phyloP scores from a whole-genome alignment of 2,888 invertebrate genomes.

The Meloe dianella region DNA sequence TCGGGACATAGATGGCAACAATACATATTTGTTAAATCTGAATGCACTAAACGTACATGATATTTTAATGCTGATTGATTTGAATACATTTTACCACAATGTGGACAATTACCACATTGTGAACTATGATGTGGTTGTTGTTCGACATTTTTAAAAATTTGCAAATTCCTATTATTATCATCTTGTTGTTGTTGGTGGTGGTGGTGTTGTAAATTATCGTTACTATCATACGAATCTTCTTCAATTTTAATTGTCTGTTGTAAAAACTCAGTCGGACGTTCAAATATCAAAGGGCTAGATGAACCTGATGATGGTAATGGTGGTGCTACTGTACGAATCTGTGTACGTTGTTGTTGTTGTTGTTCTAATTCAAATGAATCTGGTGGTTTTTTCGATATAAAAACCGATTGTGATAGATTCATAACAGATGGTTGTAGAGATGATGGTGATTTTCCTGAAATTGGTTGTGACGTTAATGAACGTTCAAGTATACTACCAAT shows the following conservation, averaged over 20 bases:
- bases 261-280: constrained; percentile 47
- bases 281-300: constrained; percentile 46
- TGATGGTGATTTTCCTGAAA: constrained; percentile 35
- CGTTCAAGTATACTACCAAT: constrained; percentile 56
- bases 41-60: constrained; percentile 69
- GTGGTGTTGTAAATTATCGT: constrained; percentile 5
- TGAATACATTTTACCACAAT: constrained; percentile 72
- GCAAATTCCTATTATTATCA: constrained; percentile 19
- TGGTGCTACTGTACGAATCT: neutral
- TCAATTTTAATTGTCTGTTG: constrained; percentile 50
- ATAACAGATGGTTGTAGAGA: constrained; percentile 35
- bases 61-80: constrained; percentile 75
- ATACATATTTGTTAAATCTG: constrained; percentile 70
- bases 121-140: constrained; percentile 56
- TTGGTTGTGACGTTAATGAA: constrained; percentile 52
- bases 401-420: constrained; percentile 45
- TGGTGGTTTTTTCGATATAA: constrained; percentile 49
- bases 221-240: constrained; percentile 42
- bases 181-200: constrained; percentile 18
- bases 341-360: constrained; percentile 5
- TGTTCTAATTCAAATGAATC: constrained; percentile 32
- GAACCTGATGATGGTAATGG: constrained; percentile 38
- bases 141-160: constrained; percentile 26
- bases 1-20: constrained; percentile 74
- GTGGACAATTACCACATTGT: constrained; percentile 70